Evolutionary conservation across 2,797 vertebrate genomes (phyloP), one percentile per base, ranked within the genome.

Genomic region (Syngnathus acus): DNA sequence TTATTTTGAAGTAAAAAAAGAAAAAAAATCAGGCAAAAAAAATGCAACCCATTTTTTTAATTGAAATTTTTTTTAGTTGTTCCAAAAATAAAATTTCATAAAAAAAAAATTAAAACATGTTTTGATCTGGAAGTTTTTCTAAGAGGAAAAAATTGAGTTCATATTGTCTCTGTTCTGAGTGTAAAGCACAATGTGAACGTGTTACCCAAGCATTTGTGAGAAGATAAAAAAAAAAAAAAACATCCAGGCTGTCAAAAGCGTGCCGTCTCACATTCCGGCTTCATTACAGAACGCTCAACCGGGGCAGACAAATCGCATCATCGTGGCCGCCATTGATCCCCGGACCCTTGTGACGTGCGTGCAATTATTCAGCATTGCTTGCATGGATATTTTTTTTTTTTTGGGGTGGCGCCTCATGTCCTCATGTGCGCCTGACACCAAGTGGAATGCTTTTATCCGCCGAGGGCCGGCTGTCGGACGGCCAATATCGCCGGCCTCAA

Each of bases 221-320:
- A 26, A 57, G 11, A 32, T 6, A 26, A 14, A 26, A 6, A 14
- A 50, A 23, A 37, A 37, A 17, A 17, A 14, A 57, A 14, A 14
- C 14, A 6, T 57, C 54, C 26, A 7, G 26, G 37, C 6, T 17
- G 54, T 37, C 5, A 3, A 37, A 57, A 37, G 54, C 26, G 54
- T 57, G 54, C 26, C 2, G 26, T 16, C 6, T 57, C 54, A 14
- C 54, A 37, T 6, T 37, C 26, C 11, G 14, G 26, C 54, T 13
- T 57, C 54, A 57, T 57, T 57, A 57, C 13, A 14, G 26, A 57
- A 32, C 13, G 26, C 26, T 57, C 26, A 16, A 32, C 37, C 26
- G 23, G 54, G 14, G 26, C 26, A 14, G 54, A 57, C 54, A 57
- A 57, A 57, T 57, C 26, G 54, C 54, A 57, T 57, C 54, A 57